Conservation (phyloP, 2,113 vertebrate species). For the Gobiocypris rarus region DNA sequence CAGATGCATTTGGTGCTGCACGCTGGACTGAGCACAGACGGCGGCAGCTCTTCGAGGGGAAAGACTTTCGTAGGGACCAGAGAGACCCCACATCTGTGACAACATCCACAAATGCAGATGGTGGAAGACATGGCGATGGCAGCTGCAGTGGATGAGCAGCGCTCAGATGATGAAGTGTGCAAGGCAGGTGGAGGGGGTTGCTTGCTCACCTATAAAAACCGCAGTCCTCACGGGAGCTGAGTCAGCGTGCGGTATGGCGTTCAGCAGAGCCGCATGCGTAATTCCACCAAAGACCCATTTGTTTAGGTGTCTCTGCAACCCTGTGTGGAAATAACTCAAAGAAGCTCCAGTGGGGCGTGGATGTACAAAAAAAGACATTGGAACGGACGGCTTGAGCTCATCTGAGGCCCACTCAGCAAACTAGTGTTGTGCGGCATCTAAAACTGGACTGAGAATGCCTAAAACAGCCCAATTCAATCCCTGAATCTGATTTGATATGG, state of each 20-base stretch:
- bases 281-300: constrained; percentile 58
- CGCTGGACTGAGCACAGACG: constrained; percentile 28
- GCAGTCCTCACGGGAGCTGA: constrained; percentile 61
- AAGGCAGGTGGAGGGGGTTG: constrained; percentile 4
- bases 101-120: constrained; percentile 3
- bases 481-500: background rate
- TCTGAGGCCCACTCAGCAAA: constrained; percentile 14
- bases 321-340: constrained; percentile 39
- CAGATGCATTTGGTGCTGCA: background rate
- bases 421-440: background rate
- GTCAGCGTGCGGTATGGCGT: constrained; percentile 59
- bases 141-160: background rate
- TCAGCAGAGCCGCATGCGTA: constrained; percentile 44
- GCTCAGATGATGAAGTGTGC: constrained; percentile 12
- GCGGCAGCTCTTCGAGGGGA: background rate
- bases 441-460: background rate
- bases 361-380: background rate
- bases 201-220: constrained; percentile 29
- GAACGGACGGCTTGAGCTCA: background rate
- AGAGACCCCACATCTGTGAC: constrained; percentile 24
- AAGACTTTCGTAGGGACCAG: background rate
- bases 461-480: background rate
- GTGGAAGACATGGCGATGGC: background rate
- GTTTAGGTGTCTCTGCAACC: constrained; percentile 40
- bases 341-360: background rate